Conservation (phyloP, 2,797 vertebrate genomes). For the Naso thynnoides region DNA sequence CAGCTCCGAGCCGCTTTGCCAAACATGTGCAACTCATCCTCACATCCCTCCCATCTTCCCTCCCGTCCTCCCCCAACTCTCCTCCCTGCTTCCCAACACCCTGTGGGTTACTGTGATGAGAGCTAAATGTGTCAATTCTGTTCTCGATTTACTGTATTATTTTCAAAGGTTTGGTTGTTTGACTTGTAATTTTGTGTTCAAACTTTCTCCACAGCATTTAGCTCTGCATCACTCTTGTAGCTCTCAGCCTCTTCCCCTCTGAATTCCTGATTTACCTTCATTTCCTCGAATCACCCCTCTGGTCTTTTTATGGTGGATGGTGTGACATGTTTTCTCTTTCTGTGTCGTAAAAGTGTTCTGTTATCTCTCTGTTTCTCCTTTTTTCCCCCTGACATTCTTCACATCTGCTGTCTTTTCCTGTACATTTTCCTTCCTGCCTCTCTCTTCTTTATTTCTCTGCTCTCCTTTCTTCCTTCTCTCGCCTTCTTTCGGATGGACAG, state of each 20-base stretch:
- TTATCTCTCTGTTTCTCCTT: slow-evolving; percentile 80
- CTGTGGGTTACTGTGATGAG: slow-evolving; percentile 45
- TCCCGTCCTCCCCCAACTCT: slow-evolving; percentile 36
- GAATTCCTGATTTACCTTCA: slow-evolving; percentile 36
- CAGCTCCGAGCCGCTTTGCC: slow-evolving; percentile 86
- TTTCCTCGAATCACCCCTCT: slow-evolving; percentile 48
- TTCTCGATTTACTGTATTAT: neutral
- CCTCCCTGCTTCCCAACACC: slow-evolving; percentile 38
- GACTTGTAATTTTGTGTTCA: neutral
- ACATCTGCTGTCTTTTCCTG: slow-evolving; percentile 66
- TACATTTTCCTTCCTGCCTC: slow-evolving; percentile 55
- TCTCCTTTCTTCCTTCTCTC: slow-evolving; percentile 63
- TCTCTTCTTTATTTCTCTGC: slow-evolving; percentile 68
- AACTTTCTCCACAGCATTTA: slow-evolving; percentile 39
- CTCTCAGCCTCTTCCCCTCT: slow-evolving; percentile 11
- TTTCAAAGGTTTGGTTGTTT: neutral
- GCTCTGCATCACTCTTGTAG: slow-evolving; percentile 48
- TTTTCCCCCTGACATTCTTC: slow-evolving; percentile 52
- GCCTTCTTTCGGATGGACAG: slow-evolving; percentile 90
- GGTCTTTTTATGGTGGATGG: slow-evolving; percentile 67
- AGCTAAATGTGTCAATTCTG: slow-evolving; percentile 53
- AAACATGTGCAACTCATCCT: slow-evolving; percentile 73
- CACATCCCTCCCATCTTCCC: slow-evolving; percentile 48
- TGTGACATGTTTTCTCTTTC: slow-evolving; percentile 77
- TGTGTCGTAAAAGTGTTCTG: slow-evolving; percentile 84